Conservation (phyloP, 2,797 vertebrate genomes). For the Knipowitschia caucasica region DNA sequence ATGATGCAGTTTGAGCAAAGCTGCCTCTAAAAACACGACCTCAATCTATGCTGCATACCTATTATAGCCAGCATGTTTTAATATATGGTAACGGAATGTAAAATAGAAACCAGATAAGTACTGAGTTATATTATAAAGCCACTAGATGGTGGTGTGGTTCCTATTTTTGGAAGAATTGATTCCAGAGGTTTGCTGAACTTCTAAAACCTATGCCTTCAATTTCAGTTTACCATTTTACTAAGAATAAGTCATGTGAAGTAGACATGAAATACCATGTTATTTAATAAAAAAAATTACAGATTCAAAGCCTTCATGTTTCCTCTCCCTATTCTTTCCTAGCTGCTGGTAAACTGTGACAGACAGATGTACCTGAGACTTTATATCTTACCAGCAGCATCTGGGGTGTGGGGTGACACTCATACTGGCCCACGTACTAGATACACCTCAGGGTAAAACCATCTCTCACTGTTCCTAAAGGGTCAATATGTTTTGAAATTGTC, state of each 20-base stretch:
- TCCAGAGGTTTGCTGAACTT: too few species aligned
- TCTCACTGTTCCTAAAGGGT: slow-evolving; percentile 21
- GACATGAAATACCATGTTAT: too few species aligned
- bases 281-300: too few species aligned
- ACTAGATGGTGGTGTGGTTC: slow-evolving; percentile 50
- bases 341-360: too few species aligned
- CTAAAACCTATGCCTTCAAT: too few species aligned
- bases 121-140: slow-evolving; percentile 13
- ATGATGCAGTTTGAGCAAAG: slow-evolving; percentile 12
- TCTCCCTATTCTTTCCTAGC: too few species aligned
- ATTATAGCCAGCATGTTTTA: too few species aligned
- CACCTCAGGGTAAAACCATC: slow-evolving; percentile 9
- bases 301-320: too few species aligned
- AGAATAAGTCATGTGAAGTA: too few species aligned
- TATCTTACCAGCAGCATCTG: slow-evolving; percentile 1
- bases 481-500: slow-evolving; percentile 49
- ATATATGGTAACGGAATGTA: background rate
- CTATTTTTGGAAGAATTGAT: background rate
- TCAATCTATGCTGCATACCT: too few species aligned
- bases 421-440: background rate
- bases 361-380: too few species aligned
- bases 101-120: background rate
- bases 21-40: background rate
- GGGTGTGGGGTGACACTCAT: background rate
- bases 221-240: too few species aligned